These are phyloP conservation scores for Hipparchia semele DNA, from an alignment of 2,888 invertebrate species.

Conservation along the genomic window DNA sequence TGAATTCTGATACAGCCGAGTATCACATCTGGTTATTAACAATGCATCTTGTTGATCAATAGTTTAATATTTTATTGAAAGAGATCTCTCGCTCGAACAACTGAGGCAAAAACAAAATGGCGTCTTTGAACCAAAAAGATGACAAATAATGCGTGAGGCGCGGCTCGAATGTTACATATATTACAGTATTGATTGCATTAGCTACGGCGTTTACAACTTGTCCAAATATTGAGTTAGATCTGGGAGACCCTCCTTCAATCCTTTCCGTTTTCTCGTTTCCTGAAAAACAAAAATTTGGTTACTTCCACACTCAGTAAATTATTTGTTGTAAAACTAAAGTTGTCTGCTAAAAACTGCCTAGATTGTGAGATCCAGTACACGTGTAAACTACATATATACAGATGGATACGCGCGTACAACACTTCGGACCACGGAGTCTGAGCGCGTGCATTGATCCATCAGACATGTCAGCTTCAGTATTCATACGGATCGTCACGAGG, in stretches of 20 bases:
- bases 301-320: neutral
- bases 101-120: conserved; percentile 29
- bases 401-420: too few relatives aligned
- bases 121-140: conserved; percentile 52
- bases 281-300: conserved; percentile 63
- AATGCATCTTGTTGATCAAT: conserved; percentile 64
- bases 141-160: conserved; percentile 65
- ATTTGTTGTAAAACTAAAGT: neutral
- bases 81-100: conserved; percentile 40
- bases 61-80: conserved; percentile 62
- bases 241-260: conserved; percentile 98
- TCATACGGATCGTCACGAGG: too few relatives aligned
- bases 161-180: conserved; percentile 72
- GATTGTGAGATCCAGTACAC: too few relatives aligned
- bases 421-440: too few relatives aligned
- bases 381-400: too few relatives aligned
- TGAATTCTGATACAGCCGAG: conserved; percentile 47
- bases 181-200: conserved; percentile 75
- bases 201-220: conserved; percentile 94
- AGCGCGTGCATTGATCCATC: too few relatives aligned
- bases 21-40: conserved; percentile 60
- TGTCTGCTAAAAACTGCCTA: too few relatives aligned
- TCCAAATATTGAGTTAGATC: conserved; percentile 97
- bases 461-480: too few relatives aligned
- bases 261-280: conserved; percentile 99